A percentile compares a stretch with the other conserved stretches of the same genome.
phyloP scores from a whole-genome alignment of 1,140 invertebrate species.

The Heliconius himera region DNA sequence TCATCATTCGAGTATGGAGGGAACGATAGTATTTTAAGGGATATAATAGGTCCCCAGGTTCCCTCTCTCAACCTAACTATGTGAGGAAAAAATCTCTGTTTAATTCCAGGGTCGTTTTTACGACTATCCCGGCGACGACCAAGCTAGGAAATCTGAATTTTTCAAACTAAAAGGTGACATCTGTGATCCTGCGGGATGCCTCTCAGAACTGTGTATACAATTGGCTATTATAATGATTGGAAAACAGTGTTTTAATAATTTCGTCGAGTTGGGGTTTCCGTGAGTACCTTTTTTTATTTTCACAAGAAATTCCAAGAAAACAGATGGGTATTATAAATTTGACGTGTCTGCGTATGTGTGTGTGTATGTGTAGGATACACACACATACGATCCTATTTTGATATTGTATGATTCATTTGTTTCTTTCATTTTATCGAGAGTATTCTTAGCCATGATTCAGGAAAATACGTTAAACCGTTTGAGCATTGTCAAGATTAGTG shows the following conservation, averaged over 20 bases:
- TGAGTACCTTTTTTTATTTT: slow-evolving; percentile 77
- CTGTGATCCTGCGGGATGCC: slow-evolving; percentile 96
- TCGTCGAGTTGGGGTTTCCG: slow-evolving; percentile 94
- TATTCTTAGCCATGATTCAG: no score
- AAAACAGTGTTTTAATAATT: slow-evolving; percentile 96
- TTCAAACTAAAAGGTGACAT: slow-evolving; percentile 90
- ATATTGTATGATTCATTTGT: no score
- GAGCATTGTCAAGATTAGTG: no score
- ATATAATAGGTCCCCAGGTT: not conserved
- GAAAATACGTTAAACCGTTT: no score
- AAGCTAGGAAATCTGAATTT: slow-evolving; percentile 87
- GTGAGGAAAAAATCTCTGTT: not conserved
- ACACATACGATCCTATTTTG: no score
- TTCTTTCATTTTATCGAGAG: no score
- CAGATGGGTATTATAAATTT: no score
- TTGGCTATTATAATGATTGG: slow-evolving; percentile 98
- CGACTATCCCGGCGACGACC: slow-evolving; percentile 91
- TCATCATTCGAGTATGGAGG: no score
- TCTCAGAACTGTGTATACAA: slow-evolving; percentile 97
- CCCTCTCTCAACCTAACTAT: not conserved
- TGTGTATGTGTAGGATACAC: no score
- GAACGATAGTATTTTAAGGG: no score
- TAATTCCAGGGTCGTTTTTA: slow-evolving; percentile 91
- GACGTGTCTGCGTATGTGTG: no score
- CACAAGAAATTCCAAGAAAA: no score